These are phyloP conservation scores for Pimpla rufipes DNA, from an alignment of 2,888 invertebrate genomes.

Conservation along the genomic window DNA sequence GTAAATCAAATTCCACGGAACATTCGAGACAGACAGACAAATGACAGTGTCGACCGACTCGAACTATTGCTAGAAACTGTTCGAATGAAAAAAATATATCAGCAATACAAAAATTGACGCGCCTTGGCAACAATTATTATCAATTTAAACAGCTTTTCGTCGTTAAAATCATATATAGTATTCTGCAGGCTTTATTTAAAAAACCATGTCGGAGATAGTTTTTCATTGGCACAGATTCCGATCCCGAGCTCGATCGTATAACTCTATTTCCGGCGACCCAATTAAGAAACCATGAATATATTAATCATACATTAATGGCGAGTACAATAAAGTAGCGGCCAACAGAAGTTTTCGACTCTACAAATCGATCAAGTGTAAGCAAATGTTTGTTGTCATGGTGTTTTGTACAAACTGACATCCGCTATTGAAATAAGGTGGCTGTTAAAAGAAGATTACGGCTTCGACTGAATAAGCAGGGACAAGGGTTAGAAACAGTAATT, in stretches of 20 bases:
- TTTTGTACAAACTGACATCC: conserved; percentile 5
- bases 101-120: background rate
- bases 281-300: background rate
- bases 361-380: background rate
- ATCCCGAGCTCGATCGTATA: background rate
- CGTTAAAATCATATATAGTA: no score
- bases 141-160: no score
- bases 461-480: conserved; percentile 2
- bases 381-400: background rate
- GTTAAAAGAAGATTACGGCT: background rate
- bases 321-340: background rate
- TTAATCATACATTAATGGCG: background rate
- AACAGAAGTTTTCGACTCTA: background rate
- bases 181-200: no score
- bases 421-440: background rate
- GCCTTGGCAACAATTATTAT: background rate
- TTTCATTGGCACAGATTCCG: no score
- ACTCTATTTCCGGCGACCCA: background rate
- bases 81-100: background rate
- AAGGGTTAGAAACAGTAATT: background rate
- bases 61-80: background rate
- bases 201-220: no score
- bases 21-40: background rate
- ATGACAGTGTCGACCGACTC: background rate
- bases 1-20: background rate